phyloP scores from a whole-genome alignment of 2,113 vertebrate genomes.

The Ochotona princeps region DNA sequence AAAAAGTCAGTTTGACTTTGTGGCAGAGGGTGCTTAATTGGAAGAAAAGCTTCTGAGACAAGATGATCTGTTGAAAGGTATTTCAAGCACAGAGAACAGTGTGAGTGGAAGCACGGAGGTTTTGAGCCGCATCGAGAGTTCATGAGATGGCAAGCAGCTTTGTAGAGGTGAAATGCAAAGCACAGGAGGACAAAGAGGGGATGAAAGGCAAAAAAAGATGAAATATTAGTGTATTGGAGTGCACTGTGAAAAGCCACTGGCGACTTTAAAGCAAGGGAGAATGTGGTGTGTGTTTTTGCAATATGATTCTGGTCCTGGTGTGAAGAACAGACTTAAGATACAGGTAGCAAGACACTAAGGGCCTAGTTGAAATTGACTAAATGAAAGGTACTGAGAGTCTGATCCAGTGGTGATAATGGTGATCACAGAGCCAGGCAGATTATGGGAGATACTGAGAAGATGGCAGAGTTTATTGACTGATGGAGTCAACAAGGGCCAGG shows the following conservation, averaged over 20 bases:
- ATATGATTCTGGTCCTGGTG: background rate
- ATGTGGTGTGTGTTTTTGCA: background rate
- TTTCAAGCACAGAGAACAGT: background rate
- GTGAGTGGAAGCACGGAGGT: background rate
- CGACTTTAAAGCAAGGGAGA: background rate
- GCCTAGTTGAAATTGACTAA: background rate
- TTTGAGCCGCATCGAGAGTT: background rate
- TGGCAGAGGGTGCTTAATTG: background rate
- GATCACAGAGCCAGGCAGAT: background rate
- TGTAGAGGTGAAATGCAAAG: background rate
- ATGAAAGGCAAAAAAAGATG: background rate
- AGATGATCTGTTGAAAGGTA: background rate
- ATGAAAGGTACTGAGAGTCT: background rate
- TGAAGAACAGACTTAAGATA: background rate
- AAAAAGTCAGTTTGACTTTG: background rate
- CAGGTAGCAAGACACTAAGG: background rate
- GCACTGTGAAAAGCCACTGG: background rate
- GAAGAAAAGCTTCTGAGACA: slow-evolving; percentile 10
- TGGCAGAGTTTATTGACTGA: background rate
- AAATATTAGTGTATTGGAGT: background rate
- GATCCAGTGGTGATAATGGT: background rate
- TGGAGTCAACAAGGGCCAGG: background rate
- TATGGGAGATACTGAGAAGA: background rate
- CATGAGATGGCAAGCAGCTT: background rate
- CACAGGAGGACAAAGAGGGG: background rate